Percentiles rank a stretch among this genome's conserved stretches.
These are phyloP conservation scores for Mionectes olivaceus DNA, from an alignment of 2,797 vertebrate species.

Conservation along the genomic window DNA sequence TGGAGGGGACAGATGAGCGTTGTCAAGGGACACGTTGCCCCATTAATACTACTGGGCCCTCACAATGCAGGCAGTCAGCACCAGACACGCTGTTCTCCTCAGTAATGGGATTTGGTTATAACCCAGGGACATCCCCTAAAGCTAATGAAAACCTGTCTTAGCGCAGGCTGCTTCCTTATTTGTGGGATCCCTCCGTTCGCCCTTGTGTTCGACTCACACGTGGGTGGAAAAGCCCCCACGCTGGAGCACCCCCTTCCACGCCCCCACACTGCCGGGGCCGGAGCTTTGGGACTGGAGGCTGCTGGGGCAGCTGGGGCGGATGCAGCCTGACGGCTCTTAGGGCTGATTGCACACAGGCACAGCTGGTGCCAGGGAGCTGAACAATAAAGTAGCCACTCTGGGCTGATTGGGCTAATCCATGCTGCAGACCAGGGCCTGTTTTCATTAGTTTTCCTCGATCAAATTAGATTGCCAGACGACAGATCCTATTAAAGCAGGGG, in stretches of 20 bases:
- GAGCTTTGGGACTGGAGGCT: background rate
- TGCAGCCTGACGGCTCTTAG: conserved; percentile 53
- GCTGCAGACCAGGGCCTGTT: conserved; percentile 6
- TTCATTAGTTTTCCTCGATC: conserved; percentile 49
- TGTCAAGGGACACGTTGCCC: background rate
- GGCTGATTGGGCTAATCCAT: conserved; percentile 43
- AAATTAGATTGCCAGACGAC: conserved; percentile 63
- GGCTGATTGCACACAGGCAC: conserved; percentile 61
- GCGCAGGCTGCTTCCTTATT: background rate
- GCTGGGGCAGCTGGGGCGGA: conserved; percentile 72
- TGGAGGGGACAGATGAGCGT: background rate
- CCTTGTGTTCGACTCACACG: background rate
- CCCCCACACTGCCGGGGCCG: background rate
- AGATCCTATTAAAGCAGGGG: conserved; percentile 66
- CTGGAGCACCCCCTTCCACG: background rate
- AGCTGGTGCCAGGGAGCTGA: conserved; percentile 74
- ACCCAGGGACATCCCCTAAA: background rate
- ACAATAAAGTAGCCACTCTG: conserved; percentile 57
- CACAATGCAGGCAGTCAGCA: fast-evolving
- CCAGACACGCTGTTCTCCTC: background rate
- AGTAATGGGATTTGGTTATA: background rate
- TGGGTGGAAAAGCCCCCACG: background rate
- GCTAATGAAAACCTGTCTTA: background rate
- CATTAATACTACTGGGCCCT: background rate
- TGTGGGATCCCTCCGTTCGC: fast-evolving